These are phyloP conservation scores for Operophtera brumata DNA, from an alignment of 2,888 invertebrate species.

Conservation along the genomic window DNA sequence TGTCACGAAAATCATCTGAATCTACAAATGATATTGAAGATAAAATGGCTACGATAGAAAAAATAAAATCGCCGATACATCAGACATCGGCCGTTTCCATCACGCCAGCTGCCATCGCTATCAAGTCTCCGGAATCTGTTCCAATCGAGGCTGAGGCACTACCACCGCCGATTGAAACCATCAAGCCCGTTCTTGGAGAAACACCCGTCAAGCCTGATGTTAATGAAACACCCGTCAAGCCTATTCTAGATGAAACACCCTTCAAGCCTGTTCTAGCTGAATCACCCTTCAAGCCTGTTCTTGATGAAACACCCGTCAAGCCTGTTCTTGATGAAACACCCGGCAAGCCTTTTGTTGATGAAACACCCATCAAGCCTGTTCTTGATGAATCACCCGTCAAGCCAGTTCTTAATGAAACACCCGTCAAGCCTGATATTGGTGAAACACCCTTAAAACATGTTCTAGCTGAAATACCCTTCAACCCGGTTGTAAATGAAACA, in stretches of 20 bases:
- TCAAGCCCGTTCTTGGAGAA: conserved; percentile 53
- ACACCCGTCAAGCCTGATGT: conserved; percentile 45
- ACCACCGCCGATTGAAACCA: conserved; percentile 58
- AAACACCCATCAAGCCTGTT: too few species aligned
- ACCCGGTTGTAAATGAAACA: too few species aligned
- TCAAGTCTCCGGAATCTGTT: conserved; percentile 58
- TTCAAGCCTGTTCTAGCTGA: too few species aligned
- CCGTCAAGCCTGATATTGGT: too few species aligned
- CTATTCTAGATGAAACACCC: too few species aligned
- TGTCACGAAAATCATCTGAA: conserved; percentile 63
- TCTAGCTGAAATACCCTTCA: too few species aligned
- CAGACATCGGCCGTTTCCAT: conserved; percentile 52
- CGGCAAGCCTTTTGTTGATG: too few species aligned
- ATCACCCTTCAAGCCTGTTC: too few species aligned
- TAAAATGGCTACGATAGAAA: conserved; percentile 59
- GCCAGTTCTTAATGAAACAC: too few species aligned
- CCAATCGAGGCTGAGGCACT: conserved; percentile 59
- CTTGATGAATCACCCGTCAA: too few species aligned
- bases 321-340: too few species aligned
- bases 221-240: neutral
- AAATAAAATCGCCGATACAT: conserved; percentile 59
- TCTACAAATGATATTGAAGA: conserved; percentile 57
- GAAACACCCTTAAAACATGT: conserved; percentile 37
- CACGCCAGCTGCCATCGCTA: conserved; percentile 50
- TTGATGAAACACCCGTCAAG: too few species aligned